Evolutionary conservation across 2,113 vertebrate species (phyloP).

Genomic region (Brachyhypopomus occidentalis): DNA sequence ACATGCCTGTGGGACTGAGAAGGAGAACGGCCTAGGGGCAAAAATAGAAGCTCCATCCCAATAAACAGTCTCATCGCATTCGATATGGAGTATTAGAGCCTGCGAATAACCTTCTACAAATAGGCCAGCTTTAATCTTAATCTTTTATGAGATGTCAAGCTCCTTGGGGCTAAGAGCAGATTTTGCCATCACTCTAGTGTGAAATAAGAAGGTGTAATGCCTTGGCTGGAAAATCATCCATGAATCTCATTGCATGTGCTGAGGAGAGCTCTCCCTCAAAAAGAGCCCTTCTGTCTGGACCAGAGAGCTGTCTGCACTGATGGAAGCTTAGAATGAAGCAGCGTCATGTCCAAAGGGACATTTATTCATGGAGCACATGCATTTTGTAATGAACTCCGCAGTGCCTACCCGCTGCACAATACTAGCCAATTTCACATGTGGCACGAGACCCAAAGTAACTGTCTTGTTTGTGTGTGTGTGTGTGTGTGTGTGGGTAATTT

Average conservation of each 20-base stretch:
- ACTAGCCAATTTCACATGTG: constrained; percentile 44
- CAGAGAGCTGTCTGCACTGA: constrained; percentile 22
- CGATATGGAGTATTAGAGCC: constrained; percentile 40
- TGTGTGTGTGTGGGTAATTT: constrained; percentile 22
- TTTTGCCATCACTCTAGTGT: constrained; percentile 47
- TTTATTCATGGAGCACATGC: constrained; percentile 29
- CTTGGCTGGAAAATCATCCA: constrained; percentile 49
- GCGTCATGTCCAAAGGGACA: constrained; percentile 17
- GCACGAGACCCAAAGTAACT: constrained; percentile 37
- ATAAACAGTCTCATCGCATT: constrained; percentile 50
- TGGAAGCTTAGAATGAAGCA: constrained; percentile 31
- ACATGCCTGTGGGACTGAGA: constrained; percentile 14
- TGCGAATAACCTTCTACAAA: constrained; percentile 55
- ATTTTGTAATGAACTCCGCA: constrained; percentile 47
- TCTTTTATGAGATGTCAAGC: constrained; percentile 48
- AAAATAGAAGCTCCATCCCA: constrained; percentile 20
- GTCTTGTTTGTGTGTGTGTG: constrained; percentile 6
- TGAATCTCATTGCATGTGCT: constrained; percentile 29
- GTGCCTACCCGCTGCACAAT: constrained; percentile 43
- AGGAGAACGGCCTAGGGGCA: not conserved
- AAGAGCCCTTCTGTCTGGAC: constrained; percentile 33
- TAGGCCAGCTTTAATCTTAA: constrained; percentile 49
- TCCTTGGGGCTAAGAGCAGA: constrained; percentile 38
- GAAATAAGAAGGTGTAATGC: constrained; percentile 55
- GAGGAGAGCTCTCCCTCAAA: constrained; percentile 24